These are phyloP conservation scores for Crematogaster levior DNA, from an alignment of 2,888 invertebrate genomes.

Conservation along the genomic window DNA sequence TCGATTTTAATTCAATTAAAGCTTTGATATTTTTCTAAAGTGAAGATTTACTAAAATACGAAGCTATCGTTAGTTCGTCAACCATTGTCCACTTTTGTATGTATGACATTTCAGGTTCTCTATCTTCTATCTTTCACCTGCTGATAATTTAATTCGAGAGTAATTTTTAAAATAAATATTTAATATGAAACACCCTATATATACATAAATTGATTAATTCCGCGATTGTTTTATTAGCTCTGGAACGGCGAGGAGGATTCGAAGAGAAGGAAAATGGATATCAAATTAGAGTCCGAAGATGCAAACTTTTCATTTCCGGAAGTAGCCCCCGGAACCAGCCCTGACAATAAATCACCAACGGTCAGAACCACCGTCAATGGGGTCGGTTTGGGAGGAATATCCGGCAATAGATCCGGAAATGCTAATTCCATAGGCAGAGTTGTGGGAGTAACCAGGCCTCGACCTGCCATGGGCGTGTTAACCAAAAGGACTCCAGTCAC, in stretches of 20 bases:
- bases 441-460: conserved; percentile 87
- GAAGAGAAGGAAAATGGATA: conserved; percentile 88
- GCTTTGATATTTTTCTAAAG: background rate
- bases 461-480: conserved; percentile 87
- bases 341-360: conserved; percentile 75
- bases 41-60: background rate
- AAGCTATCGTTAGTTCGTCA: background rate
- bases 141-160: background rate
- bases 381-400: conserved; percentile 67
- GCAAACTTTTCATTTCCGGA: conserved; percentile 90
- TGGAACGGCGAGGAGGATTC: conserved; percentile 86
- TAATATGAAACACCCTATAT: conserved; percentile 4
- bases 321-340: conserved; percentile 80
- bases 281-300: conserved; percentile 91
- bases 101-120: background rate
- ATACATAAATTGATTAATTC: conserved; percentile 19
- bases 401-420: conserved; percentile 83
- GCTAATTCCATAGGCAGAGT: conserved; percentile 86
- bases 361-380: conserved; percentile 68
- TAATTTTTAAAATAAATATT: conserved; percentile 13
- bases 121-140: background rate
- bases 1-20: conserved; percentile 4
- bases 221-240: conserved; percentile 70
- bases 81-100: background rate
- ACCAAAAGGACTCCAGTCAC: conserved; percentile 87